Evolutionary conservation across 2,888 invertebrate species (phyloP), one percentile per base, ranked within the genome.

Genomic region (Podotricha telesiphe): DNA sequence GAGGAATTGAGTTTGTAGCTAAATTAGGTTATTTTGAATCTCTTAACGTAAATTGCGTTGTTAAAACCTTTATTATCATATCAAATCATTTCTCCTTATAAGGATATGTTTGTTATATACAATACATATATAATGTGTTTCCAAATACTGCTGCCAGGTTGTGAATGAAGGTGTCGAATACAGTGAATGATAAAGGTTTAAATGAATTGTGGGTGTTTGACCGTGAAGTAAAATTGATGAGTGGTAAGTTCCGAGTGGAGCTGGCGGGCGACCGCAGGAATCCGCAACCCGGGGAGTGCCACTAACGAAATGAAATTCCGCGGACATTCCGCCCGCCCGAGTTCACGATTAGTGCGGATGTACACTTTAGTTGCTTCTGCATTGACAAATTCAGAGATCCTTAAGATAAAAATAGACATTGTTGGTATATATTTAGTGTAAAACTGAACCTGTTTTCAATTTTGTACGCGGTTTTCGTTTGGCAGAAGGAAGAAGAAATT

Each of bases 271-370:
- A 80, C 88, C 86, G 78, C 86, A 84, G 82, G 86, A 82, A 87
- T 88, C 85, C 84, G 82, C 85, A 83, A 82, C 82, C 84, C 83
- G 76, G 77, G 78, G 74, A 72, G 79, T 79, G 81, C 78, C 82
- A 81, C 85, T 89, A 89, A 87, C 89, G 86, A 92, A 91, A 92
- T 92, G 86, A 91, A 92, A 92, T 92, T 92, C 91, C 89, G 72
- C 74, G 75, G 78, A 79, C 84, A 88, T 89, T 84, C 88, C 87
- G 75, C 78, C 15, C 42, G 19, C 63, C 37, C 34, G 78, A 80
- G 79, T 74, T 76, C 79, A 80, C 82, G 81, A 63, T 67, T 70
- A 68, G 66, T 68, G 68, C 68, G 65, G 58, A 47, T 65, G 62
- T 68, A 62, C 59, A 66, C 66, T 68, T 51, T 40, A 59, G 61